Conservation (phyloP, 1,140 invertebrate genomes). For the Telenomus remus region DNA sequence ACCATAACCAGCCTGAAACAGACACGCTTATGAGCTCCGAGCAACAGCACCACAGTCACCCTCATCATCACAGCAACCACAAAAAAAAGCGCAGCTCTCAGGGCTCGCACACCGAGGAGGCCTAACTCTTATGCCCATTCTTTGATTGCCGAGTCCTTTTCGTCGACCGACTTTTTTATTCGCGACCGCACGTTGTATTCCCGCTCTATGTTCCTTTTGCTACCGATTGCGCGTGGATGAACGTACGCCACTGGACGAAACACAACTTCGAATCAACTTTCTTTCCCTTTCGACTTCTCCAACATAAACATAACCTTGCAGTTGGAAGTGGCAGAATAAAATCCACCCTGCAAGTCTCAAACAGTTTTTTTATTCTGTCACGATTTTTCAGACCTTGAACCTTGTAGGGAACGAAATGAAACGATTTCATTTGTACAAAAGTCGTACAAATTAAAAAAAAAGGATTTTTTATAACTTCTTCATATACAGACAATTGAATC, state of each 20-base stretch:
- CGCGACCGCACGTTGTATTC: slow-evolving; percentile 10
- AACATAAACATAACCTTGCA: slow-evolving; percentile 17
- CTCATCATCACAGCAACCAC: slow-evolving; percentile 66
- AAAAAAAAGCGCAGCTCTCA: slow-evolving; percentile 72
- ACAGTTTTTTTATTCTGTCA: too few species aligned
- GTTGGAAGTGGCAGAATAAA: slow-evolving; percentile 1
- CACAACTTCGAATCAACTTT: slow-evolving; percentile 14
- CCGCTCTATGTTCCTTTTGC: slow-evolving; percentile 20
- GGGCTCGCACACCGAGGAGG: slow-evolving; percentile 67
- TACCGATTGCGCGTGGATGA: slow-evolving; percentile 16
- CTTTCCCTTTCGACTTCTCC: slow-evolving; percentile 18
- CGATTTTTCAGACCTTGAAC: too few species aligned
- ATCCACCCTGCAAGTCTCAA: too few species aligned
- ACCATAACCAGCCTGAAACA: slow-evolving; percentile 68
- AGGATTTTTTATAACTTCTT: too few species aligned
- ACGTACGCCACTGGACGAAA: slow-evolving; percentile 12
- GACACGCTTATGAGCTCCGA: slow-evolving; percentile 64
- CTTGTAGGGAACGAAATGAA: too few species aligned
- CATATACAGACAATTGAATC: too few species aligned
- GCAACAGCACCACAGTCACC: slow-evolving; percentile 63
- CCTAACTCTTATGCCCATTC: slow-evolving; percentile 56
- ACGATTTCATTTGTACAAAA: too few species aligned
- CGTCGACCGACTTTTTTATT: slow-evolving; percentile 2
- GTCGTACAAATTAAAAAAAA: too few species aligned
- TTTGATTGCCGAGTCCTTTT: slow-evolving; percentile 16